phyloP scores from a whole-genome alignment of 2,113 vertebrate species.

The Budorcas taxicolor region DNA sequence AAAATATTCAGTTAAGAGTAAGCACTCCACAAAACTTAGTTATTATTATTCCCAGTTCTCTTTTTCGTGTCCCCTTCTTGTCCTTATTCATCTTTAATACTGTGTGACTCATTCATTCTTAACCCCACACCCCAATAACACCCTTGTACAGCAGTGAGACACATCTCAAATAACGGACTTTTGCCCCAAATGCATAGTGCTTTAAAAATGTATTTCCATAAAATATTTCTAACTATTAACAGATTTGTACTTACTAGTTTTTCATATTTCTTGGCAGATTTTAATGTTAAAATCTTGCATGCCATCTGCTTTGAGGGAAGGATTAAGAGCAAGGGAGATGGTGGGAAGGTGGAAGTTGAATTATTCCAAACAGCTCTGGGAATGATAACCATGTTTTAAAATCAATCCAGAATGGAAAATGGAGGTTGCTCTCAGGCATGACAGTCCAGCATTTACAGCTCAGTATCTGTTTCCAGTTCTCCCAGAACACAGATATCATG shows the following conservation, averaged over 20 bases:
- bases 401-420: constrained; percentile 62
- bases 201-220: constrained; percentile 35
- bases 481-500: constrained; percentile 36
- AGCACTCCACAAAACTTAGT: not conserved
- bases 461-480: constrained; percentile 46
- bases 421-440: constrained; percentile 61
- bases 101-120: not conserved
- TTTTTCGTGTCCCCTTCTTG: not conserved
- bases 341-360: constrained; percentile 13
- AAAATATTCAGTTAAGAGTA: not conserved
- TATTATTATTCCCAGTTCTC: not conserved
- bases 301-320: constrained; percentile 28
- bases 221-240: constrained; percentile 53
- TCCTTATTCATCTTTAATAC: not conserved
- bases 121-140: not conserved
- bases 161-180: not conserved
- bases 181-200: not conserved
- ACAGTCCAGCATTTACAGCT: constrained; percentile 17
- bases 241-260: constrained; percentile 24
- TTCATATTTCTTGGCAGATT: constrained; percentile 39
- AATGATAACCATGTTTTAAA: constrained; percentile 57
- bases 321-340: constrained; percentile 26
- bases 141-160: not conserved
- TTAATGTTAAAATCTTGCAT: constrained; percentile 36
- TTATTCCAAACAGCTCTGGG: constrained; percentile 39